Conservation (phyloP, 2,797 vertebrate species). For the Bryconaethiops microstoma region DNA sequence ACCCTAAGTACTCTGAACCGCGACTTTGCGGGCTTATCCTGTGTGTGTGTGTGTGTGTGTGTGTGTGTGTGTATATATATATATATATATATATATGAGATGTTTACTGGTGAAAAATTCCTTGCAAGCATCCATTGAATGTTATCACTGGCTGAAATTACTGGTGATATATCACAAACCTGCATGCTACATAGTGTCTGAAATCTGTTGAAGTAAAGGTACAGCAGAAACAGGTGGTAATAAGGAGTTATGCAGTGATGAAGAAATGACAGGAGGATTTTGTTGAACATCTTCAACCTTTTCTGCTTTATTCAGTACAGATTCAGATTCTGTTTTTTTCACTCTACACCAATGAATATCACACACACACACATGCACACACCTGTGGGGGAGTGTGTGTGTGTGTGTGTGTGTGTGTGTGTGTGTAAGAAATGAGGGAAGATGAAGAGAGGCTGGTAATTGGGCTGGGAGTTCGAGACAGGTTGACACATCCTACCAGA, state of each 20-base stretch:
- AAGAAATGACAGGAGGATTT: background rate
- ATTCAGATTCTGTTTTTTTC: background rate
- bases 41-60: too few species aligned
- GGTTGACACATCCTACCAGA: constrained; percentile 59
- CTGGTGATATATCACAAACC: background rate
- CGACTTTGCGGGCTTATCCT: too few species aligned
- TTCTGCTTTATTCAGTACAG: background rate
- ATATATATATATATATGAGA: too few species aligned
- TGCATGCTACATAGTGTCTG: background rate
- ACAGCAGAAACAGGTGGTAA: background rate
- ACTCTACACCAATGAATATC: too few species aligned
- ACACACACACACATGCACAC: constrained; percentile 20
- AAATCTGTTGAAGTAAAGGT: background rate
- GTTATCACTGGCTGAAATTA: background rate
- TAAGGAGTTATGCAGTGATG: background rate
- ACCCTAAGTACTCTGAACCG: too few species aligned
- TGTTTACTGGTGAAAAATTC: background rate
- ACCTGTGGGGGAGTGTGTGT: constrained; percentile 32
- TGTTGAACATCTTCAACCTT: background rate
- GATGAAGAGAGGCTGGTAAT: constrained; percentile 62
- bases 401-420: constrained; percentile 48
- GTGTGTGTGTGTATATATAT: too few species aligned
- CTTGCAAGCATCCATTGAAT: background rate
- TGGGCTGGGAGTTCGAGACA: constrained; percentile 59
- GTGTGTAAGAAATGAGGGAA: constrained; percentile 57